Conservation (phyloP, 2,113 vertebrate species). For the Aramus guarauna region DNA sequence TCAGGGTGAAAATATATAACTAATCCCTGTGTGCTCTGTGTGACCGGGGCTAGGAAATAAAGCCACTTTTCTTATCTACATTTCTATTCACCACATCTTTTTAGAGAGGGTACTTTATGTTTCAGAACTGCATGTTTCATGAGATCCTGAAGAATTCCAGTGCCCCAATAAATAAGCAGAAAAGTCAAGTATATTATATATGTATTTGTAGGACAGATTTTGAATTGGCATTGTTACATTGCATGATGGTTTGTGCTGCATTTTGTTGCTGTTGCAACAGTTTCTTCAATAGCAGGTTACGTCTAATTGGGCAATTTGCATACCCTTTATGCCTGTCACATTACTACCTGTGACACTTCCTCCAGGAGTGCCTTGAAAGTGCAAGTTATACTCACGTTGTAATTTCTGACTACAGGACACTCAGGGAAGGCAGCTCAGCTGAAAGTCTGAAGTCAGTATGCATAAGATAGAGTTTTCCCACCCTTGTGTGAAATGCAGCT, state of each 20-base stretch:
- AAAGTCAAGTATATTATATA: conserved; percentile 50
- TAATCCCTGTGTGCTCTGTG: background rate
- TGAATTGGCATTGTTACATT: conserved; percentile 30
- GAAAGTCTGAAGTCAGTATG: background rate
- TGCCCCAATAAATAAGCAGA: conserved; percentile 41
- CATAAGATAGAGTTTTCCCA: background rate
- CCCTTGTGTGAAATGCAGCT: background rate
- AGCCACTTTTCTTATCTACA: background rate
- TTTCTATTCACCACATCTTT: background rate
- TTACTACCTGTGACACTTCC: conserved; percentile 15
- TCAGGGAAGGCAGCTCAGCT: background rate
- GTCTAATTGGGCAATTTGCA: conserved; percentile 61
- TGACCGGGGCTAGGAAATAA: background rate
- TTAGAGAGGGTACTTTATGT: background rate
- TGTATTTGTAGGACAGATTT: conserved; percentile 49
- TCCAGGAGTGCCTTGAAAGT: conserved; percentile 19
- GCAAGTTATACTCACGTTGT: background rate
- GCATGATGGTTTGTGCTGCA: conserved; percentile 19
- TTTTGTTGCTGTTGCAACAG: conserved; percentile 38
- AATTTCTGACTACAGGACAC: background rate
- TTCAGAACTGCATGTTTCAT: background rate
- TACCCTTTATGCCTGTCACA: conserved; percentile 26
- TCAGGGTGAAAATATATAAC: conserved; percentile 29
- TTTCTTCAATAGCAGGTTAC: conserved; percentile 19
- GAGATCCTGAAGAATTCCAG: conserved; percentile 43